A percentile compares a stretch with the other conserved stretches of the same genome.
These are phyloP conservation scores for Bovichtus diacanthus DNA, from an alignment of 2,797 vertebrate species.

Conservation along the genomic window DNA sequence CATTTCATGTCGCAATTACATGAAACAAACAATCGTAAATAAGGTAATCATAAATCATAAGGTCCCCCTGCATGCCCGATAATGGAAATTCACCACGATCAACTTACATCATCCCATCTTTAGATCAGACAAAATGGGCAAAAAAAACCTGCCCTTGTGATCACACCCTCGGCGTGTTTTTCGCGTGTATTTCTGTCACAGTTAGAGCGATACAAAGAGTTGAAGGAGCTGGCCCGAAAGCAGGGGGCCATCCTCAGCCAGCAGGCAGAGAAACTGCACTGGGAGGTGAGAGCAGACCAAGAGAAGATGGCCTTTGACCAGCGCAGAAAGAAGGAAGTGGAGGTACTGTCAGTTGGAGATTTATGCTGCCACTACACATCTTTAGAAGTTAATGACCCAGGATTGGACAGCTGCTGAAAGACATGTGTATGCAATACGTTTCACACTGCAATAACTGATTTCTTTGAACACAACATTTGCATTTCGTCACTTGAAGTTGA, in stretches of 20 bases:
- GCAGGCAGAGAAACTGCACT: slow-evolving; percentile 88
- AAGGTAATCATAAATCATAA: too few species aligned
- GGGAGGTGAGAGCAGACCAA: slow-evolving; percentile 88
- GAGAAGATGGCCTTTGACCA: slow-evolving; percentile 89
- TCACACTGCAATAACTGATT: too few species aligned
- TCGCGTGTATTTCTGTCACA: slow-evolving; percentile 58
- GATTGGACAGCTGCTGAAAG: background rate
- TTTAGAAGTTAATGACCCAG: background rate
- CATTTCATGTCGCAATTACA: too few species aligned
- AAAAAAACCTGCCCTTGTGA: background rate
- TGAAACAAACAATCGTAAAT: too few species aligned
- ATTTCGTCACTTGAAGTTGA: background rate
- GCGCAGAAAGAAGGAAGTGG: slow-evolving; percentile 87
- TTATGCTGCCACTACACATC: background rate
- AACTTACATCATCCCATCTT: too few species aligned
- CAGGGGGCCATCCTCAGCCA: slow-evolving; percentile 87
- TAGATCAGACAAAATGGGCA: background rate
- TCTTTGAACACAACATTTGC: too few species aligned
- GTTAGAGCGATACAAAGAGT: slow-evolving; percentile 88
- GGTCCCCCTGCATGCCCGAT: too few species aligned
- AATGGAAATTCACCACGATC: too few species aligned
- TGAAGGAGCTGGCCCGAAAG: slow-evolving; percentile 89
- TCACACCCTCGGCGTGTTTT: background rate
- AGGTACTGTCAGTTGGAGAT: slow-evolving; percentile 81
- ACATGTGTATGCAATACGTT: background rate